Percentiles rank a stretch among this genome's conserved stretches.
Conservation (phyloP, 2,888 invertebrate species). For the Pyrocoelia pectoralis region DNA sequence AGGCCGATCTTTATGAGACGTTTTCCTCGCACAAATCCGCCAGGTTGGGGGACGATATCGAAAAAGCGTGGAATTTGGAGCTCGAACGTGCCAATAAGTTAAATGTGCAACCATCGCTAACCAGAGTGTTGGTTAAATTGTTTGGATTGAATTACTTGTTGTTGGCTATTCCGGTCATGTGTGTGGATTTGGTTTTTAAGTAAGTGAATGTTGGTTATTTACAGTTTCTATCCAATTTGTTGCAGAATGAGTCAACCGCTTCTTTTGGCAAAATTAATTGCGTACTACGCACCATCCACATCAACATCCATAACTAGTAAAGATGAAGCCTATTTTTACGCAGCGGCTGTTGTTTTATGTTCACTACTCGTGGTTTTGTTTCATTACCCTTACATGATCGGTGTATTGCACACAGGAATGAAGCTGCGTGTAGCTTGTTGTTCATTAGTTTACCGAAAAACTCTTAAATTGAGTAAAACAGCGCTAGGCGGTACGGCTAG, state of each 20-base stretch:
- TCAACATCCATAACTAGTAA: constrained; percentile 49
- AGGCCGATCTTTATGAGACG: constrained; percentile 71
- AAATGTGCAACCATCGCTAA: constrained; percentile 65
- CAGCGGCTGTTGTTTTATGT: constrained; percentile 76
- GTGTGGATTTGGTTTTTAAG: constrained; percentile 1
- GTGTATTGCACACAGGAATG: constrained; percentile 84
- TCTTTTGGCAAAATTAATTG: constrained; percentile 69
- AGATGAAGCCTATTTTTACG: constrained; percentile 78
- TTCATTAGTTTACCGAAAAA: constrained; percentile 83
- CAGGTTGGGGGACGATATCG: constrained; percentile 68
- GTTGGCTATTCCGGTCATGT: constrained; percentile 65
- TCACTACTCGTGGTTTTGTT: constrained; percentile 79
- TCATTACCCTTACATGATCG: constrained; percentile 94
- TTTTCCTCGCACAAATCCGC: constrained; percentile 74
- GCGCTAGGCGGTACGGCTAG: constrained; percentile 84
- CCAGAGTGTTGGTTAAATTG: constrained; percentile 66
- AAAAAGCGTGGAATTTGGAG: constrained; percentile 70
- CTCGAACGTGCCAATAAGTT: constrained; percentile 57
- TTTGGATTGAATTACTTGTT: constrained; percentile 69
- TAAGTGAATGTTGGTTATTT: constrained; percentile 6
- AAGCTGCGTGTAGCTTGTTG: constrained; percentile 84
- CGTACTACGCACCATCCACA: constrained; percentile 65
- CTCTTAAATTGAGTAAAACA: constrained; percentile 64
- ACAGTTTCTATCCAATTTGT: background rate
- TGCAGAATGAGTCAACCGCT: constrained; percentile 58